Percentiles rank a stretch among this genome's conserved stretches.
Evolutionary conservation across 2,888 invertebrate species (phyloP).

Genomic region (Congeria kusceri): DNA sequence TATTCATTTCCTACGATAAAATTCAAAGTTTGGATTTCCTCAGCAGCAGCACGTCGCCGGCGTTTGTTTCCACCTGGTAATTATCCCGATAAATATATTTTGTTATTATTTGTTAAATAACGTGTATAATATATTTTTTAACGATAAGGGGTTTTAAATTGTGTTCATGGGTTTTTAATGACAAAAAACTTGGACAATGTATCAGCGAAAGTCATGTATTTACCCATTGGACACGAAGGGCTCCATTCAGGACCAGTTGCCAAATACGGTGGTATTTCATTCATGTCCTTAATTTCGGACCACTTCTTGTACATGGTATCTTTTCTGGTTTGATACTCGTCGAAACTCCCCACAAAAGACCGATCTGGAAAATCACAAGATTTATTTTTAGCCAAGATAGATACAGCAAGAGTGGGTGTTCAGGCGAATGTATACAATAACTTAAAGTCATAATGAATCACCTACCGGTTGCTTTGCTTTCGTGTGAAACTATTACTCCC

Average conservation of each 20-base stretch:
- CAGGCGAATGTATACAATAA: too few relatives aligned
- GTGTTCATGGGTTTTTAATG: too few relatives aligned
- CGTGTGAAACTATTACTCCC: not conserved
- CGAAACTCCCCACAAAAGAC: constrained; percentile 13
- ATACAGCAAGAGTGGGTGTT: too few relatives aligned
- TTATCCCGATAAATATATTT: too few relatives aligned
- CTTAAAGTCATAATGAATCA: not conserved
- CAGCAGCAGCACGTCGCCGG: not conserved
- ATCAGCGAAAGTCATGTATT: not conserved
- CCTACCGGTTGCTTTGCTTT: not conserved
- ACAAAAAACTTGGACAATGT: too few relatives aligned
- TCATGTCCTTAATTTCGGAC: constrained; percentile 10
- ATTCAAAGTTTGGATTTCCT: not conserved
- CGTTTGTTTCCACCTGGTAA: too few relatives aligned
- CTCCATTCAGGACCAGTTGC: constrained; percentile 16
- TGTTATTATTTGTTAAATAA: too few relatives aligned
- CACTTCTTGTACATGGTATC: constrained; percentile 10
- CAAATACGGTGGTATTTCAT: constrained; percentile 20
- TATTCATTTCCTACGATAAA: constrained; percentile 25
- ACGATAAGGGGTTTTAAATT: too few relatives aligned
- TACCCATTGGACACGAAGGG: not conserved
- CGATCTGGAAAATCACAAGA: constrained; percentile 1
- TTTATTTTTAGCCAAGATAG: too few relatives aligned
- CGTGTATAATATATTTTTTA: too few relatives aligned
- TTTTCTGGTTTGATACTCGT: not conserved